Evolutionary conservation across 2,888 invertebrate species (phyloP).

Genomic region (Andrena dorsata): DNA sequence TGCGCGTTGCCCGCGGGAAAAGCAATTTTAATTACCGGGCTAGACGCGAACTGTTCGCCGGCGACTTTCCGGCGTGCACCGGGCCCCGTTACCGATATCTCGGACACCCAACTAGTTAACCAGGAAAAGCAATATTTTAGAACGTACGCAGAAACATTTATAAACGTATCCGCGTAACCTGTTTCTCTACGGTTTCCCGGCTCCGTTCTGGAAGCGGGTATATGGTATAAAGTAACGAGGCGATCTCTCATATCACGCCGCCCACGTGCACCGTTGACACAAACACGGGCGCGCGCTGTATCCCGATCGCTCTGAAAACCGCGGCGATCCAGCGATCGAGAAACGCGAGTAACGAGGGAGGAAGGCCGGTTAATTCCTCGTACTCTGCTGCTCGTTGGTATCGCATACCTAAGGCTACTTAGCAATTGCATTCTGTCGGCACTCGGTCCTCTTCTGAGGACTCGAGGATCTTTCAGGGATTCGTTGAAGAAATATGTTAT

Average conservation of each 20-base stretch:
- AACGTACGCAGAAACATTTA: conserved; percentile 60
- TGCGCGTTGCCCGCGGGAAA: conserved; percentile 49
- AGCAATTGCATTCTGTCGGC: not conserved
- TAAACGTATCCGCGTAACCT: conserved; percentile 61
- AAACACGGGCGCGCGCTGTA: conserved; percentile 62
- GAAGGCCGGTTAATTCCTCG: conserved; percentile 2
- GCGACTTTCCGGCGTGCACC: conserved; percentile 43
- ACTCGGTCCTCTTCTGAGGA: not conserved
- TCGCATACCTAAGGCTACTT: conserved; percentile 2
- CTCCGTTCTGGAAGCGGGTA: conserved; percentile 63
- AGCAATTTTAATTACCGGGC: conserved; percentile 62
- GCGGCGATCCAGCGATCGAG: conserved; percentile 23
- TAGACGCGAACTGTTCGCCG: conserved; percentile 44
- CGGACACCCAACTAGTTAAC: conserved; percentile 64
- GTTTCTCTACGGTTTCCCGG: conserved; percentile 58
- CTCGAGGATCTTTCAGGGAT: not conserved
- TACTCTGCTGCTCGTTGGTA: not conserved
- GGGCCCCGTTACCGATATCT: conserved; percentile 50
- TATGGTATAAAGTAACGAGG: conserved; percentile 66
- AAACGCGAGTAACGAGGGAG: conserved; percentile 20
- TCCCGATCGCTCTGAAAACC: conserved; percentile 50
- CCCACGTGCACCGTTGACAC: conserved; percentile 71
- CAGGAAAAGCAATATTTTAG: conserved; percentile 68
- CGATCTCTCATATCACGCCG: conserved; percentile 71
- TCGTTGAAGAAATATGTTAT: not conserved